phyloP scores from a whole-genome alignment of 2,113 vertebrate species.

The Dromiciops gliroides region DNA sequence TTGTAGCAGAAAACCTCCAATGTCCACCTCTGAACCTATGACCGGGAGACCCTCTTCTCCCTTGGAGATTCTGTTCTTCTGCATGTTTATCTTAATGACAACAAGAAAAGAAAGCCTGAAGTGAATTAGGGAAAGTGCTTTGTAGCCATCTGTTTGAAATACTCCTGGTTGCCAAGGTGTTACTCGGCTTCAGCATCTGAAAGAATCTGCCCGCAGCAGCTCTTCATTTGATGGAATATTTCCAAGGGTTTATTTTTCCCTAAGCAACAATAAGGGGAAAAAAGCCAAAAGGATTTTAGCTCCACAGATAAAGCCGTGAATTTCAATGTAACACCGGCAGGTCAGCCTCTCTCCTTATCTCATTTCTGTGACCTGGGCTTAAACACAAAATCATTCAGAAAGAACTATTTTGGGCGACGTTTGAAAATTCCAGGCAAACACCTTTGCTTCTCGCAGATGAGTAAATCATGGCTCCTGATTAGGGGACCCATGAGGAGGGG shows the following conservation, averaged over 20 bases:
- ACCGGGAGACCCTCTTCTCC: not conserved
- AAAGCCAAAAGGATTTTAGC: not conserved
- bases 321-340: not conserved
- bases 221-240: not conserved
- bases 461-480: not conserved
- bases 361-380: not conserved
- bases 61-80: not conserved
- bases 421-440: not conserved
- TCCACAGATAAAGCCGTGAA: not conserved
- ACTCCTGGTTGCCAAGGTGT: not conserved
- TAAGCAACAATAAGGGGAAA: not conserved
- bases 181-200: not conserved
- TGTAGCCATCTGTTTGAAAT: not conserved
- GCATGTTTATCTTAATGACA: not conserved
- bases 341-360: not conserved
- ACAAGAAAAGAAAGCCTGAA: not conserved
- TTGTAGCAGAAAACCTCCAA: not conserved
- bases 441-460: not conserved
- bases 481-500: not conserved
- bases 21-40: no score
- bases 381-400: not conserved
- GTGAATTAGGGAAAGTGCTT: not conserved
- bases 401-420: not conserved
- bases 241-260: not conserved
- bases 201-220: not conserved